Percentiles rank a stretch among this genome's conserved stretches.
phyloP scores from a whole-genome alignment of 2,888 invertebrate species.

The Aquatica leii region DNA sequence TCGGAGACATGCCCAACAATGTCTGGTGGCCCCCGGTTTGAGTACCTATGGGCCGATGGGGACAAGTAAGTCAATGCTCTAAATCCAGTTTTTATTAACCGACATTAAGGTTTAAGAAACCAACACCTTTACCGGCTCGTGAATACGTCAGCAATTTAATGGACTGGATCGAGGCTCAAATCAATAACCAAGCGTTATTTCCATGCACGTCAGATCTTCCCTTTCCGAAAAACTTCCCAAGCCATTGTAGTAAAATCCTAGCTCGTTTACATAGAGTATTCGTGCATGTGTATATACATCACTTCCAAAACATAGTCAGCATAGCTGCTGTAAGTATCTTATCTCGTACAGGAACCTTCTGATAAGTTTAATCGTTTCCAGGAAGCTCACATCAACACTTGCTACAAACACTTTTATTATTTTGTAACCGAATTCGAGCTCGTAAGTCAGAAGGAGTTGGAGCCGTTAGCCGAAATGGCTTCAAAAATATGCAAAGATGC shows the following conservation, averaged over 20 bases:
- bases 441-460: conserved; percentile 83
- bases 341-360: conserved; percentile 1
- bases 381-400: conserved; percentile 94
- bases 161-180: conserved; percentile 93
- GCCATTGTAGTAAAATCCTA: conserved; percentile 84
- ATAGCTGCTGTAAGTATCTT: conserved; percentile 80
- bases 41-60: conserved; percentile 92
- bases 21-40: conserved; percentile 89
- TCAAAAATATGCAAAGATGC: conserved; percentile 72
- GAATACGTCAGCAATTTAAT: conserved; percentile 84
- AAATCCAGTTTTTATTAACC: background rate
- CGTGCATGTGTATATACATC: conserved; percentile 94
- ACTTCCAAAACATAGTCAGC: conserved; percentile 87
- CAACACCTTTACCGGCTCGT: conserved; percentile 82
- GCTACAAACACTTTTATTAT: conserved; percentile 94
- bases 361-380: conserved; percentile 53
- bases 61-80: conserved; percentile 61
- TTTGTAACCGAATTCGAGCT: conserved; percentile 89
- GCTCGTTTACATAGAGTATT: conserved; percentile 89
- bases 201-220: conserved; percentile 86
- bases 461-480: conserved; percentile 83
- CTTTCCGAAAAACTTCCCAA: conserved; percentile 84
- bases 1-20: conserved; percentile 86
- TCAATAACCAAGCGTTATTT: conserved; percentile 87
- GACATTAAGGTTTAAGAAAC: conserved; percentile 69